These are phyloP conservation scores for Serinus canaria DNA, from an alignment of 2,113 vertebrate genomes.

Conservation along the genomic window DNA sequence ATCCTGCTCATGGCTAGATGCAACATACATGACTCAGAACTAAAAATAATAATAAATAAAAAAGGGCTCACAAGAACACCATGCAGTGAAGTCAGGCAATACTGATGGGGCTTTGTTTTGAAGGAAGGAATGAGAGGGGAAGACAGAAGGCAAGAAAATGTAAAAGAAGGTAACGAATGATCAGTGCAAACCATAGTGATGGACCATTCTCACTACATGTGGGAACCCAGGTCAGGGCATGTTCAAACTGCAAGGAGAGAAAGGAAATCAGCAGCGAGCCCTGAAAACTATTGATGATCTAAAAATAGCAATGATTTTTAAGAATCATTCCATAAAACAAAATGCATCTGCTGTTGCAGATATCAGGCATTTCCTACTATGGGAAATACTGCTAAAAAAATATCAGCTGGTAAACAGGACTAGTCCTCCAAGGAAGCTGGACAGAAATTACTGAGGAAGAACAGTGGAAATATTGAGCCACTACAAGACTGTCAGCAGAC, in stretches of 20 bases:
- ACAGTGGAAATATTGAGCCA: neutral
- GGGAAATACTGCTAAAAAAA: neutral
- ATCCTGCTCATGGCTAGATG: constrained; percentile 38
- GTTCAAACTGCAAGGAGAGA: constrained; percentile 59
- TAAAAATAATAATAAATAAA: neutral
- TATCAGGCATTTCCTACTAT: neutral
- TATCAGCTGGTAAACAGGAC: neutral
- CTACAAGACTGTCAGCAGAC: neutral
- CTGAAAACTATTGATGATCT: neutral
- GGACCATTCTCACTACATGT: constrained; percentile 48
- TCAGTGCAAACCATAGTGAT: constrained; percentile 48
- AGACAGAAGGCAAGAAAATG: neutral
- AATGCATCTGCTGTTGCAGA: neutral
- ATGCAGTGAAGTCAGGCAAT: constrained; percentile 49
- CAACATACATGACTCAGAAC: neutral
- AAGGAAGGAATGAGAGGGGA: neutral
- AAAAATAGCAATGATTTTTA: neutral
- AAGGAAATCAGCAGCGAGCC: constrained; percentile 30
- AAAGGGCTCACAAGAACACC: constrained; percentile 26
- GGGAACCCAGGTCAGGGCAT: constrained; percentile 41
- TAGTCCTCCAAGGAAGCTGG: neutral
- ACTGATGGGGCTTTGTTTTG: neutral
- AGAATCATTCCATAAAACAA: neutral
- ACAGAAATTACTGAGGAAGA: neutral
- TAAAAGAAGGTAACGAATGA: constrained; percentile 33